A percentile compares a stretch with the other conserved stretches of the same genome.
Conservation (phyloP, 1,140 invertebrate genomes). For the Drosophila equinoxialis region DNA sequence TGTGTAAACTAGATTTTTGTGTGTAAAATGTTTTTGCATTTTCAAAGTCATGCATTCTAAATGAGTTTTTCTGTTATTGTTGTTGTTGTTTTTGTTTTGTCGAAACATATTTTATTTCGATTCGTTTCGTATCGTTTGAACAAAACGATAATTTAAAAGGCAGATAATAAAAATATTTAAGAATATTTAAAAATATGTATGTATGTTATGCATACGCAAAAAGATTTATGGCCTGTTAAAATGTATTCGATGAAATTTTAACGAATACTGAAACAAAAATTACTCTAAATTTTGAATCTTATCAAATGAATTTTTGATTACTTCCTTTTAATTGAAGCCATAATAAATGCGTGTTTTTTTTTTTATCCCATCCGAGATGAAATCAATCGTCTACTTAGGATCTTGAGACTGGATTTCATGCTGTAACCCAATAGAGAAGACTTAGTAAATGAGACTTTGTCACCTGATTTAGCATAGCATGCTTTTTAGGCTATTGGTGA, state of each 20-base stretch:
- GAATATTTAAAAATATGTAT: conserved; percentile 9
- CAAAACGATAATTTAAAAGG: not conserved
- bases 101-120: not conserved
- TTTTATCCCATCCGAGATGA: too few relatives aligned
- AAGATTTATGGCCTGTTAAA: conserved; percentile 11
- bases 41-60: conserved; percentile 11
- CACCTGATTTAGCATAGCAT: not conserved
- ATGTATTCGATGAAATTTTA: conserved; percentile 10
- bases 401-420: too few relatives aligned
- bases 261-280: conserved; percentile 6
- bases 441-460: too few relatives aligned
- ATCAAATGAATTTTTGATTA: conserved; percentile 6
- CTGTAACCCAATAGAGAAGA: too few relatives aligned
- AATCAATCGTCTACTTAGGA: too few relatives aligned
- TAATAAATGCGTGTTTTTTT: too few relatives aligned
- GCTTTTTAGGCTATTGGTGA: not conserved
- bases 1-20: conserved; percentile 13
- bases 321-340: too few relatives aligned
- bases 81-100: not conserved
- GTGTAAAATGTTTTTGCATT: conserved; percentile 14
- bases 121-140: not conserved
- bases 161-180: conserved; percentile 14
- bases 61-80: conserved; percentile 1
- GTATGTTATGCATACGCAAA: not conserved
- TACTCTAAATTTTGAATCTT: conserved; percentile 4